Evolutionary conservation across 2,888 invertebrate species (phyloP), one percentile per base, ranked within the genome.

Genomic region (Omphaloscelis lunosa): DNA sequence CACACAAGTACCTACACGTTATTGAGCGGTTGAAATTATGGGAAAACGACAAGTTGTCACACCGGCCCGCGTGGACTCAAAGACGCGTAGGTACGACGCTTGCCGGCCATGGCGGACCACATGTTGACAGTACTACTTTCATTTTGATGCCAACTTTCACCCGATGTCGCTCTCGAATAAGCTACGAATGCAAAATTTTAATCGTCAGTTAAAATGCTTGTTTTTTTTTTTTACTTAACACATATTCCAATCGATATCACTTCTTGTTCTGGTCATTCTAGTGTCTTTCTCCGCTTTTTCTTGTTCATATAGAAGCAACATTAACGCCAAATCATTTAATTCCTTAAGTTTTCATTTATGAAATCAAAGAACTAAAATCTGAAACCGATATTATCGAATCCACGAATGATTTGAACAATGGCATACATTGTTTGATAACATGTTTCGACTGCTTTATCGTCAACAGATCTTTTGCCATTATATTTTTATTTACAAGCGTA

Each of bases 111-210:
- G 81, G 83, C 88, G 90, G 86, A 91, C 92, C 93, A 95, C 93
- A 94, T 93, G 93, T 94, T 93, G 92, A 94, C 94, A 95, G 92
- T 94, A 95, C 96, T 95, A 96, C 96, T 96, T 96, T 96, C 96
- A 94, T 96, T 96, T 96, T 93, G 93, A 93, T 92, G 93, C 90
- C 93, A 93, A 95, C 96, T 96, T 96, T 96, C 96, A 94, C 96
- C 93, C 89, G 92, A 92, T 92, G 92, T 91, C 91, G 92, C 92
- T 94, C 94, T 93, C 94, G 93, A 94, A 94, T 93, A 94, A 94
- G 93, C 92, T 93, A 94, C 93, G 92, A 93, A 93, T 93, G 93
- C 94, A 88, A 95, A 94, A 95, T 94, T 92, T 93, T 92, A 92
- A 93, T 91, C 88, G 90, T 78, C 81, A 79, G 86, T 88, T 89